Evolutionary conservation across 37 sponge, comb jelly and placozoan genomes (phyloP), one percentile per base, ranked within the genome.

Genomic region (Geodia barretti): DNA sequence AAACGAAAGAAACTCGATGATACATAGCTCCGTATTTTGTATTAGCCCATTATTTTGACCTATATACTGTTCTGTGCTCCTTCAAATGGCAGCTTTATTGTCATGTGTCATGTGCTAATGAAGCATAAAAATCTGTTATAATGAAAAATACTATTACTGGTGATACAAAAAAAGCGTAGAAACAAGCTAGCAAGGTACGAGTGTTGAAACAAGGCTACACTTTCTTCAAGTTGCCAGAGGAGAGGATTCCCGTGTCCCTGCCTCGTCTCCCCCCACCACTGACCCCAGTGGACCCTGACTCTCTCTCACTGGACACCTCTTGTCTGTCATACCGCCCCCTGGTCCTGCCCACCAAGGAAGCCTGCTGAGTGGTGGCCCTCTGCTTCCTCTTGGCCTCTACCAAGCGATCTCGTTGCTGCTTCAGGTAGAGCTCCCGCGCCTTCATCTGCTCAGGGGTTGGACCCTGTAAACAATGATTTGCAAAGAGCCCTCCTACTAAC

Each of bases 1-100:
- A 92, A 92, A 68, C 73, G 81, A 40, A 81, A 80, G 39, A 92
- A 73, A 84, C 62, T 92, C 32, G 81, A 92, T 71, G 68, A 32
- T 29, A 77, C 70, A 26, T 77, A 64, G 47, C 35, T 31, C 63
- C n/a, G n/a, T n/a, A n/a, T n/a, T n/a, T n/a, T n/a, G n/a, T n/a
- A n/a, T n/a, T n/a, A n/a, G n/a, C n/a, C n/a, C n/a, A n/a, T n/a
- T n/a, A n/a, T n/a, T n/a, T n/a, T n/a, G n/a, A n/a, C n/a, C n/a
- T n/a, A n/a, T n/a, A n/a, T n/a, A n/a, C n/a, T n/a, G n/a, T n/a
- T n/a, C n/a, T n/a, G n/a, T n/a, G n/a, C n/a, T n/a, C n/a, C n/a
- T n/a, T n/a, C n/a, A n/a, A n/a, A n/a, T n/a, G n/a, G n/a, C n/a
- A n/a, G n/a, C n/a, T n/a, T n/a, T n/a, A n/a, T n/a, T n/a, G n/a